phyloP scores from a whole-genome alignment of 2,113 vertebrate genomes.

The Ondatra zibethicus region DNA sequence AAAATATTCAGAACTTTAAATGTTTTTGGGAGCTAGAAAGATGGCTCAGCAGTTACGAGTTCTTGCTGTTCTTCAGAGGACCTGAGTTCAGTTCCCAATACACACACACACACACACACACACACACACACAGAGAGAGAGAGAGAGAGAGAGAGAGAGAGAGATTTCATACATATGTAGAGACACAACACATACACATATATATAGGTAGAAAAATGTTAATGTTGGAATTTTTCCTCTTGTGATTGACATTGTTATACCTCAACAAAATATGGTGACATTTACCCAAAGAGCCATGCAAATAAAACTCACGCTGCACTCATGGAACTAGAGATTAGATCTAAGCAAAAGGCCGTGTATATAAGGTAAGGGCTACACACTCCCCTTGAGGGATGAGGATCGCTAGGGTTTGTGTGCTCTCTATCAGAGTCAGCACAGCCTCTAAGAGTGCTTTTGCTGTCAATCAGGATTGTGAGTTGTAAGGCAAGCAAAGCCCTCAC shows the following conservation, averaged over 20 bases:
- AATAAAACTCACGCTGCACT: not conserved
- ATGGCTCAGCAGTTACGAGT: not conserved
- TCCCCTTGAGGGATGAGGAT: not conserved
- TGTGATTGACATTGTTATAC: not conserved
- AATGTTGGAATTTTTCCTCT: not conserved
- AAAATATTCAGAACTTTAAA: not conserved
- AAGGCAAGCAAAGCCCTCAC: not conserved
- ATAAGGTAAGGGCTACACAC: not conserved
- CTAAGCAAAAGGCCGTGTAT: not conserved
- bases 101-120: not conserved
- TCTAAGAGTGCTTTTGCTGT: not conserved
- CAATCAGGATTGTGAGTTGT: not conserved
- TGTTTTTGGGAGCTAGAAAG: not conserved
- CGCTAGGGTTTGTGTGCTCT: not conserved
- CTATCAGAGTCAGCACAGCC: fast-evolving
- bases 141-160: not conserved
- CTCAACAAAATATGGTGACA: not conserved
- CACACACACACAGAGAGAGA: not conserved
- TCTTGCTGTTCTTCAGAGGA: not conserved
- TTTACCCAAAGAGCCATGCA: too few relatives aligned
- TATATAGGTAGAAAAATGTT: not conserved
- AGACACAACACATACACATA: not conserved
- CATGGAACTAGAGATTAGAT: not conserved
- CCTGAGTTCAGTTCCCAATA: not conserved
- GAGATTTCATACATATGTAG: not conserved